Percentiles rank a stretch among this genome's conserved stretches.
Evolutionary conservation across 2,888 invertebrate species (phyloP).

Genomic region (Pristionchus japonicus): DNA sequence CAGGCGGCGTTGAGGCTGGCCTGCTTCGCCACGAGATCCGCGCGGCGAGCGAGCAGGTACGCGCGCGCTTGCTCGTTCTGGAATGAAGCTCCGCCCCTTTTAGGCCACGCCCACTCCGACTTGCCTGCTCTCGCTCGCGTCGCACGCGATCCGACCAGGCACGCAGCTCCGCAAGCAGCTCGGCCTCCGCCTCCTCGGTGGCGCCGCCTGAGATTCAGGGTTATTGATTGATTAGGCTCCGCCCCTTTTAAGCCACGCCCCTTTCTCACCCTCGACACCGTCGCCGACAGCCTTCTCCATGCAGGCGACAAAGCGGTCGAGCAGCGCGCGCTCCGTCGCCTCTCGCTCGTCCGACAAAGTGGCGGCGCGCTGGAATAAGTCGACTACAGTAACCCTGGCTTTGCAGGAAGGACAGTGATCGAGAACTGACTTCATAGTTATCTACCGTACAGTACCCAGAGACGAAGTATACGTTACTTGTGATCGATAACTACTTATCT

Average conservation of each 20-base stretch:
- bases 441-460: neutral
- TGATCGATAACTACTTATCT: too few relatives aligned
- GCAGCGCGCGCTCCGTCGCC: neutral
- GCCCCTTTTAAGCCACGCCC: too few relatives aligned
- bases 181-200: neutral
- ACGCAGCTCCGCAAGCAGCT: neutral
- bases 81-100: too few relatives aligned
- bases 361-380: neutral
- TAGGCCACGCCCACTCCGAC: too few relatives aligned
- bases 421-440: too few relatives aligned
- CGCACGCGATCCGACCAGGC: neutral
- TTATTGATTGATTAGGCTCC: too few relatives aligned
- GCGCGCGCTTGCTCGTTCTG: neutral
- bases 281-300: slow-evolving; percentile 19
- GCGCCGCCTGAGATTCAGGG: neutral
- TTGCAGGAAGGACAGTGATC: too few relatives aligned
- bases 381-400: too few relatives aligned
- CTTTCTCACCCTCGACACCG: neutral
- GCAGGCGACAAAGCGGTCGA: neutral
- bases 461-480: too few relatives aligned
- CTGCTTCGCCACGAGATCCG: neutral
- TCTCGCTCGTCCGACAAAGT: slow-evolving; percentile 1
- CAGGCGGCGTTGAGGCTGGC: neutral
- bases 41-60: neutral
- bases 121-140: neutral